Conservation (phyloP, 2,113 vertebrate species). For the Megaleporinus macrocephalus region DNA sequence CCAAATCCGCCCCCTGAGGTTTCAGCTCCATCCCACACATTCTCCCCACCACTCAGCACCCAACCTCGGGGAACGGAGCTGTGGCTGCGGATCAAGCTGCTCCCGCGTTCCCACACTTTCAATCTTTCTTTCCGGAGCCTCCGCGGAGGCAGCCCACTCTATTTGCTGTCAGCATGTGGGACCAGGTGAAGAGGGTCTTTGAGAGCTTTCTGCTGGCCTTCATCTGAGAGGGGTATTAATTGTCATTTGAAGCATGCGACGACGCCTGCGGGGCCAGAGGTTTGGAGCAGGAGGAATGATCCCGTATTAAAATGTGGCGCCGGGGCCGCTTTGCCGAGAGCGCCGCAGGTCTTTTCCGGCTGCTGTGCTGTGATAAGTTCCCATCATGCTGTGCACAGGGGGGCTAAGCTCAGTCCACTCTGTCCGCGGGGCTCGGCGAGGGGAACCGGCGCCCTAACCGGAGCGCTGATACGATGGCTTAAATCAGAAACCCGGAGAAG, state of each 20-base stretch:
- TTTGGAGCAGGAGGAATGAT: slow-evolving; percentile 46
- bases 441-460: neutral
- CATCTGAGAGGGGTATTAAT: slow-evolving; percentile 49
- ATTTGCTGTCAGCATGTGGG: neutral
- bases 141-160: neutral
- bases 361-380: slow-evolving; percentile 49
- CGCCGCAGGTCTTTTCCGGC: slow-evolving; percentile 11
- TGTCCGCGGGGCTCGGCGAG: neutral
- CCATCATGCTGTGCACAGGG: slow-evolving; percentile 5
- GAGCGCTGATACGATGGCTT: neutral
- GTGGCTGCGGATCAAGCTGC: neutral
- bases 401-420: neutral
- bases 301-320: slow-evolving; percentile 56
- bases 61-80: neutral
- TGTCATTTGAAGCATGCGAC: slow-evolving; percentile 53
- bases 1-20: slow-evolving; percentile 3
- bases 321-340: slow-evolving; percentile 19
- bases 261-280: slow-evolving; percentile 37
- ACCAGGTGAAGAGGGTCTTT: slow-evolving; percentile 16
- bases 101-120: neutral
- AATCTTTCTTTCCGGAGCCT: neutral
- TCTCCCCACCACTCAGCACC: neutral
- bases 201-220: slow-evolving; percentile 18
- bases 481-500: neutral
- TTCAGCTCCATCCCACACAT: slow-evolving; percentile 12